Conservation (phyloP, 2,888 invertebrate species). For the Nineta flava region DNA sequence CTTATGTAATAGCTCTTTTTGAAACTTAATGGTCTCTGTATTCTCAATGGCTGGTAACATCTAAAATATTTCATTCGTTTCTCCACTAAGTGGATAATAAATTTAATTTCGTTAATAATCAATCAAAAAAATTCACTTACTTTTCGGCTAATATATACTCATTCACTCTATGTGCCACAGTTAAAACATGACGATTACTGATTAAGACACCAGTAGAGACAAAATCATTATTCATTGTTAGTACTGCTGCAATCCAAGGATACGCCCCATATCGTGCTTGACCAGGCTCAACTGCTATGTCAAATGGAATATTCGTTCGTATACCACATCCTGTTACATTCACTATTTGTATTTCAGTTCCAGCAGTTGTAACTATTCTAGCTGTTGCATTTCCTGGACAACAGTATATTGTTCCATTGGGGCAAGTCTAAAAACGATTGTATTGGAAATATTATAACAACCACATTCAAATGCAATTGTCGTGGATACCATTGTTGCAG, state of each 20-base stretch:
- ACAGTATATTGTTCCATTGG: slow-evolving; percentile 30
- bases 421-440: slow-evolving; percentile 19
- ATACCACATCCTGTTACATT: slow-evolving; percentile 8
- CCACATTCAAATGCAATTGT: neutral
- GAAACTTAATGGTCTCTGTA: no score
- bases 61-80: no score
- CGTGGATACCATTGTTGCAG: neutral
- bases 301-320: slow-evolving; percentile 6
- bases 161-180: slow-evolving; percentile 48
- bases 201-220: slow-evolving; percentile 53
- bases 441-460: neutral
- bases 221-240: slow-evolving; percentile 22
- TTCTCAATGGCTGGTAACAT: no score
- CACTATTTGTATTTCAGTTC: neutral
- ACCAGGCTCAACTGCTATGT: slow-evolving; percentile 1
- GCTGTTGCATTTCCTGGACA: slow-evolving; percentile 16
- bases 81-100: neutral
- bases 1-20: no score
- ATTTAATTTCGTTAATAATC: no score
- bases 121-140: neutral
- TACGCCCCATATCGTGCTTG: slow-evolving; percentile 9
- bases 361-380: no score
- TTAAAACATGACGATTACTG: slow-evolving; percentile 41
- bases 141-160: neutral
- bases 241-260: slow-evolving; percentile 9